Evolutionary conservation across 2,113 vertebrate genomes (phyloP).

Genomic region (Chlorocebus sabaeus): DNA sequence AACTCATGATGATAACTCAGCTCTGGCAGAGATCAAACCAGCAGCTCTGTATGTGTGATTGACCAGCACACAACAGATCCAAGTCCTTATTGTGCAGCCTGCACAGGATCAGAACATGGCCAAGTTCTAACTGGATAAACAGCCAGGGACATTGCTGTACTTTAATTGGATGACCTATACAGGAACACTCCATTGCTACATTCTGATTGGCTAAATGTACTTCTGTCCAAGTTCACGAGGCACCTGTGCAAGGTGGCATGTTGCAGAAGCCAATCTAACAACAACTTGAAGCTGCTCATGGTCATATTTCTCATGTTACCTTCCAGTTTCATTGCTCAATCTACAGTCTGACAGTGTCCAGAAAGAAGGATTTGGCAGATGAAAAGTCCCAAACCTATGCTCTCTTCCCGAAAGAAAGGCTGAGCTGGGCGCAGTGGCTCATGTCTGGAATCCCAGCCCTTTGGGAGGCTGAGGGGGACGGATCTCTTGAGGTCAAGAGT

Average conservation of each 20-base stretch:
- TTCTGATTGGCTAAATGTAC: neutral
- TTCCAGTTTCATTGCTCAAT: neutral
- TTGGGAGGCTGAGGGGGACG: too few species aligned
- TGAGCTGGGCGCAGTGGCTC: neutral
- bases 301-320: neutral
- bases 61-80: neutral
- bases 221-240: neutral
- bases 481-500: too few species aligned
- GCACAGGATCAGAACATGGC: too few species aligned
- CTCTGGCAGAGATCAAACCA: neutral
- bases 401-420: neutral
- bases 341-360: neutral
- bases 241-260: rapidly evolving
- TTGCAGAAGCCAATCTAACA: neutral
- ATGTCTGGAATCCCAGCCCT: too few species aligned
- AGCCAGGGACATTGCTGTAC: too few species aligned
- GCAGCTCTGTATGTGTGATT: too few species aligned
- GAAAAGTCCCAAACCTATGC: neutral
- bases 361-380: neutral
- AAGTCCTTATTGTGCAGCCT: neutral
- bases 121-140: neutral
- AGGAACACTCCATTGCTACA: neutral
- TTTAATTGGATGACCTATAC: neutral
- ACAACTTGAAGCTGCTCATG: neutral
- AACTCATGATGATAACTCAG: neutral